Evolutionary conservation across 2,113 vertebrate species (phyloP).

Genomic region (Leuciscus idus): DNA sequence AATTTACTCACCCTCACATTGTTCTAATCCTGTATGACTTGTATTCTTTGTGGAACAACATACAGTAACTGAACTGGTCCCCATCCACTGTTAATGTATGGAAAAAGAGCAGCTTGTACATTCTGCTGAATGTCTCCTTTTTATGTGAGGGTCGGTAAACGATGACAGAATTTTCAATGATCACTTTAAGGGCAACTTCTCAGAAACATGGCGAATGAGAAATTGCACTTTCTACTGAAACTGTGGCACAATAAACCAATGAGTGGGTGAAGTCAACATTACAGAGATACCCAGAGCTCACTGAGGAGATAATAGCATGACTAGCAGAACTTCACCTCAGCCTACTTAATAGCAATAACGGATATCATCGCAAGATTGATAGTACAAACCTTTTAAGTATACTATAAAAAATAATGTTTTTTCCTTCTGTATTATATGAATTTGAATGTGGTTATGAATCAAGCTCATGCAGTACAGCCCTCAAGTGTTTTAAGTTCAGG

Average conservation of each 20-base stretch:
- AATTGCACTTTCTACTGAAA: not conserved
- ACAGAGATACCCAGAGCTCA: not conserved
- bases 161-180: not conserved
- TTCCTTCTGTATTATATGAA: slow-evolving; percentile 3
- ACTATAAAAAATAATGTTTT: not conserved
- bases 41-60: not conserved
- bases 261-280: not conserved
- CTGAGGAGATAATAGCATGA: not conserved
- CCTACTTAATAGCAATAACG: slow-evolving; percentile 3
- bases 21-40: not conserved
- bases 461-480: slow-evolving; percentile 4
- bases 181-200: not conserved
- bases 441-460: slow-evolving; percentile 11
- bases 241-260: not conserved
- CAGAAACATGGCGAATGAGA: not conserved
- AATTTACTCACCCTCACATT: not conserved
- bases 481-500: slow-evolving; percentile 29
- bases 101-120: not conserved
- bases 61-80: not conserved
- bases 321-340: slow-evolving; percentile 11
- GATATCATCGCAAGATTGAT: not conserved
- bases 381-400: not conserved
- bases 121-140: not conserved
- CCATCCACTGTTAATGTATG: not conserved
- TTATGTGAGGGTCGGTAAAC: not conserved